Conservation (phyloP, 1,140 invertebrate genomes). For the Holotrichia oblita region DNA sequence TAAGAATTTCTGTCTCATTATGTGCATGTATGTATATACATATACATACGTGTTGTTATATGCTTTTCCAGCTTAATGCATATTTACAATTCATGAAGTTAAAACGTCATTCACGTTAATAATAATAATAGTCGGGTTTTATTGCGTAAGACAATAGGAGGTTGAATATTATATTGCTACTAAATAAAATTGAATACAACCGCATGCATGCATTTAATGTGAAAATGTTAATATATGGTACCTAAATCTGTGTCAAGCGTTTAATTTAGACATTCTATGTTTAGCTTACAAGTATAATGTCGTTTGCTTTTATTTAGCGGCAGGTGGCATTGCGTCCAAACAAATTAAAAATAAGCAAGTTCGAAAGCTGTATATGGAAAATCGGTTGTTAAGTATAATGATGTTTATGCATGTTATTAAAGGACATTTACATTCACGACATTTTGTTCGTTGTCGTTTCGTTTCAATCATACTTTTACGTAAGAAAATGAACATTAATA, state of each 20-base stretch:
- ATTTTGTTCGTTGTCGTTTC: background rate
- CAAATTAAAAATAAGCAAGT: conserved; percentile 21
- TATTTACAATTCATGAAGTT: background rate
- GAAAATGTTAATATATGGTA: conserved; percentile 36
- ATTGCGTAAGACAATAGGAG: background rate
- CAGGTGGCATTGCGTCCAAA: conserved; percentile 8
- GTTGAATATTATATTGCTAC: too few relatives aligned
- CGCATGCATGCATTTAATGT: background rate
- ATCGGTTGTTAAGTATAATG: conserved; percentile 6
- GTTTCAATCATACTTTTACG: background rate
- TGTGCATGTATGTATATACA: too few relatives aligned
- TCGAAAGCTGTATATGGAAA: conserved; percentile 18
- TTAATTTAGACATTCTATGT: conserved; percentile 34
- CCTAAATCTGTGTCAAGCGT: conserved; percentile 28
- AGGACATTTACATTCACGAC: background rate
- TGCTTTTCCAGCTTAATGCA: background rate
- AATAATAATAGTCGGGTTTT: background rate
- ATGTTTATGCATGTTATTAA: conserved; percentile 23
- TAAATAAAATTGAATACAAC: too few relatives aligned
- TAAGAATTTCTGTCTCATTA: background rate
- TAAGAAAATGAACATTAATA: background rate
- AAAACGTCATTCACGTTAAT: background rate
- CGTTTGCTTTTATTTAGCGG: conserved; percentile 31
- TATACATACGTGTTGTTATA: background rate
- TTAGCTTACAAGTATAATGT: conserved; percentile 5